Percentiles rank a stretch among this genome's conserved stretches.
phyloP scores from a whole-genome alignment of 2,797 vertebrate species.

The Gambelia wislizenii region DNA sequence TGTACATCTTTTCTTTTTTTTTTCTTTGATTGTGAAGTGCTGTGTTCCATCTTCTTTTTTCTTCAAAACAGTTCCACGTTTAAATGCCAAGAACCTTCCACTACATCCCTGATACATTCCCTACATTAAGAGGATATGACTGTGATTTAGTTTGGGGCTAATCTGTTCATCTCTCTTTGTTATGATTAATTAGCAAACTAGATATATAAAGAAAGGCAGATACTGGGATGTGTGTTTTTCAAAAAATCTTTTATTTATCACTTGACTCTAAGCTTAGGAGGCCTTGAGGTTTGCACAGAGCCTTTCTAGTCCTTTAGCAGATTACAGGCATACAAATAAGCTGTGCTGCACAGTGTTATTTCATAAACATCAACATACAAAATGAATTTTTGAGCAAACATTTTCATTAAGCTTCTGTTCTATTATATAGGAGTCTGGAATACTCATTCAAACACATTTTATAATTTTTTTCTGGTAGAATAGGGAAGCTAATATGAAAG shows the following conservation, averaged over 20 bases:
- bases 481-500: background rate
- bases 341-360: constrained; percentile 32
- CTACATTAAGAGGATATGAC: constrained; percentile 23
- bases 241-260: constrained; percentile 41
- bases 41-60: background rate
- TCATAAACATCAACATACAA: constrained; percentile 31
- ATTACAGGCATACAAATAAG: constrained; percentile 27
- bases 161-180: constrained; percentile 33
- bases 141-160: constrained; percentile 7
- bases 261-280: constrained; percentile 21
- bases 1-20: background rate
- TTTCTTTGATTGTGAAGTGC: constrained; percentile 18
- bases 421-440: constrained; percentile 30
- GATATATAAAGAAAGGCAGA: constrained; percentile 46
- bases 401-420: constrained; percentile 40
- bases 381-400: constrained; percentile 35
- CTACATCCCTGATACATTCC: constrained; percentile 11
- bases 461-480: background rate
- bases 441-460: constrained; percentile 25
- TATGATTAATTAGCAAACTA: constrained; percentile 56
- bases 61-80: constrained; percentile 39
- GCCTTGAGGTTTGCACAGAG: constrained; percentile 15
- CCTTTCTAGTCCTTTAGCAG: constrained; percentile 19
- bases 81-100: constrained; percentile 27
- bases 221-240: background rate